These are phyloP conservation scores for Phoeniculus purpureus DNA, from an alignment of 2,797 vertebrate species.

Conservation along the genomic window DNA sequence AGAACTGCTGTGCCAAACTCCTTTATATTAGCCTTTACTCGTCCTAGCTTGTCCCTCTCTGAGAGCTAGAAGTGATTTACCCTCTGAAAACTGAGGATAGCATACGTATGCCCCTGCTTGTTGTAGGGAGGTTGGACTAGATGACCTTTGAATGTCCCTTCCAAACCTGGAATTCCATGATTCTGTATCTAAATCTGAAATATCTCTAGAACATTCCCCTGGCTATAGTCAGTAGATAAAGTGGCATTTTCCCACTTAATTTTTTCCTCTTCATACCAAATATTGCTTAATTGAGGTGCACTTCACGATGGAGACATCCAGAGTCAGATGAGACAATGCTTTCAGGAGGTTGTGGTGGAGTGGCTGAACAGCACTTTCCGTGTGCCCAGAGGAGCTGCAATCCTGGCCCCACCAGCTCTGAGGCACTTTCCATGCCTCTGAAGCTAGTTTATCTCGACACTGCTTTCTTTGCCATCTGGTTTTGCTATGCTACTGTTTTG, in stretches of 20 bases:
- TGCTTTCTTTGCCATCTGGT: background rate
- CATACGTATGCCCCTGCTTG: no score
- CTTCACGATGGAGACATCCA: background rate
- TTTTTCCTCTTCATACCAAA: background rate
- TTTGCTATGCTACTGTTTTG: background rate
- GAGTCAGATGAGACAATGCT: background rate
- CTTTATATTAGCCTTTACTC: background rate
- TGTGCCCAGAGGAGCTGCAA: background rate
- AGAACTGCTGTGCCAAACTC: background rate
- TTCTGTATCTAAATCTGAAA: background rate
- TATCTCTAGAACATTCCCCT: background rate
- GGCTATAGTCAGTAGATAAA: background rate
- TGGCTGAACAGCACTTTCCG: background rate
- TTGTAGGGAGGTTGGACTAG: no score
- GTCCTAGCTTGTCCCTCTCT: background rate
- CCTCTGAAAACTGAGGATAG: background rate
- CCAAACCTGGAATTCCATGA: no score
- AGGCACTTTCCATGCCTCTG: background rate
- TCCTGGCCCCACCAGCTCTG: rapidly evolving
- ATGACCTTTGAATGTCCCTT: no score
- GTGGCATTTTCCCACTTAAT: background rate
- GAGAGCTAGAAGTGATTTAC: background rate
- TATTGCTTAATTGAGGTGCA: background rate
- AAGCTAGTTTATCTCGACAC: background rate
- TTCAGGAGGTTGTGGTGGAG: background rate